Evolutionary conservation across 2,113 vertebrate genomes (phyloP).

Genomic region (Scolopax mira): DNA sequence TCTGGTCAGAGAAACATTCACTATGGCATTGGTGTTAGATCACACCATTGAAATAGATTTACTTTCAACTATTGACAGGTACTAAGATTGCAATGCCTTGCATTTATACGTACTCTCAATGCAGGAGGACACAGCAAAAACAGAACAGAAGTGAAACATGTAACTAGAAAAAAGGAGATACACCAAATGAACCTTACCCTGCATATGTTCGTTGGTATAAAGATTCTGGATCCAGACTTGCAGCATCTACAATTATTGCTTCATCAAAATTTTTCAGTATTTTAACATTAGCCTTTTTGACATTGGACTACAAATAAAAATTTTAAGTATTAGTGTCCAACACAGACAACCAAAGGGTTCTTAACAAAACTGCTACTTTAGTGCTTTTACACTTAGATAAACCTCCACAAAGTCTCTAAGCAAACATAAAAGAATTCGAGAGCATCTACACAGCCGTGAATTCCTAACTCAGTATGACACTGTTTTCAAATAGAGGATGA

Average conservation of each 20-base stretch:
- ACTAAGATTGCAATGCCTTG: background rate
- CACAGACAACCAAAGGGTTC: constrained; percentile 10
- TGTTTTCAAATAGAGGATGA: background rate
- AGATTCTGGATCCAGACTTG: constrained; percentile 95
- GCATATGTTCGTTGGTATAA: constrained; percentile 95
- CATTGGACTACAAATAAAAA: constrained; percentile 73
- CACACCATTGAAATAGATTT: background rate
- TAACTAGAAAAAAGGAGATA: background rate
- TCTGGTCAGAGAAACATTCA: background rate
- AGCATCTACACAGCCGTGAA: background rate
- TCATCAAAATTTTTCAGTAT: constrained; percentile 99
- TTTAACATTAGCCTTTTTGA: constrained; percentile 92
- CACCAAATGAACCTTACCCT: constrained; percentile 81
- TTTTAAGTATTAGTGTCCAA: constrained; percentile 50
- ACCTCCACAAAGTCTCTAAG: background rate
- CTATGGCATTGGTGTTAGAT: background rate
- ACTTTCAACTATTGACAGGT: background rate
- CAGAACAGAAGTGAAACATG: background rate
- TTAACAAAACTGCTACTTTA: background rate
- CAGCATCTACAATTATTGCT: constrained; percentile 95
- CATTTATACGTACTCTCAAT: background rate
- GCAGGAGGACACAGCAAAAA: background rate
- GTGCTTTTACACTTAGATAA: background rate
- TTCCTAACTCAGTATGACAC: background rate
- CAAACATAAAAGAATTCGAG: background rate